Percentiles rank a stretch among this genome's conserved stretches.
These are phyloP conservation scores for Muscicapa striata DNA, from an alignment of 2,797 vertebrate genomes.

Conservation along the genomic window DNA sequence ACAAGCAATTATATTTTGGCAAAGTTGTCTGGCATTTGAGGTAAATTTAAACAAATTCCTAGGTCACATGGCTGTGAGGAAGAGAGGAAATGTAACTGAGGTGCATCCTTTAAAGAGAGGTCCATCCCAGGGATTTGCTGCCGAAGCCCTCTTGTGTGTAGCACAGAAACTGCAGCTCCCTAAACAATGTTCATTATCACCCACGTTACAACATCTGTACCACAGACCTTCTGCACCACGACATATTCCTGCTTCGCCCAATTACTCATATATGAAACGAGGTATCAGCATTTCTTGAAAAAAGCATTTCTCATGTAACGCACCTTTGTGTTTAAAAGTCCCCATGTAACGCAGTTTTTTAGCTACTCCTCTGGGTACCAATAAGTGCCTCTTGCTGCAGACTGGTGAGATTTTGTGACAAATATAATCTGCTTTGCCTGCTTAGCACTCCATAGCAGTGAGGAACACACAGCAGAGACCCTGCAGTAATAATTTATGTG, in stretches of 20 bases:
- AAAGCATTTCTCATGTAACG: not conserved
- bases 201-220: not conserved
- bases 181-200: not conserved
- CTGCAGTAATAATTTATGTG: conserved; percentile 47
- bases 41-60: not conserved
- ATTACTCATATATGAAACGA: not conserved
- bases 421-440: not conserved
- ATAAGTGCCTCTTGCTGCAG: not conserved
- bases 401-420: not conserved
- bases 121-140: not conserved
- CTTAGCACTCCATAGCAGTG: not conserved
- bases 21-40: not conserved
- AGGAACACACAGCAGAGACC: not conserved
- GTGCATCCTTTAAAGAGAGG: not conserved
- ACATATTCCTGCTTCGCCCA: not conserved
- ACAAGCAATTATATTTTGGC: not conserved
- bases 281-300: not conserved
- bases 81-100: not conserved
- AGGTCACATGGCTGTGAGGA: not conserved
- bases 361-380: not conserved
- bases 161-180: not conserved
- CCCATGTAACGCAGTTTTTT: not conserved
- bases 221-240: not conserved
- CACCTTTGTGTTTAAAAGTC: not conserved
- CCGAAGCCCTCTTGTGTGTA: not conserved